Evolutionary conservation across 2,113 vertebrate genomes (phyloP).

Genomic region (Pachycephala philippinensis): DNA sequence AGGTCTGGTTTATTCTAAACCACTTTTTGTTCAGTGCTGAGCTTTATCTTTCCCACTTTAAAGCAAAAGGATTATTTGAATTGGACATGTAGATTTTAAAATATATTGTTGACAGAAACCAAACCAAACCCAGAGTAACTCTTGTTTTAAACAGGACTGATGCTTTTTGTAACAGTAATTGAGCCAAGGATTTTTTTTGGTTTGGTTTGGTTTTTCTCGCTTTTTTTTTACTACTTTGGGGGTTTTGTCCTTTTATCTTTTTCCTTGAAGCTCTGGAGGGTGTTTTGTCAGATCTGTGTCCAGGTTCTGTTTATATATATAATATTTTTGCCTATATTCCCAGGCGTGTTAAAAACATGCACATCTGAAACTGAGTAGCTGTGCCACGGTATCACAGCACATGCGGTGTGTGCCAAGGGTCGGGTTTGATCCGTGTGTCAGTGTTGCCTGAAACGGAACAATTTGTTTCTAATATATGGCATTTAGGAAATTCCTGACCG

Average conservation of each 20-base stretch:
- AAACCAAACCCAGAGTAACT: not conserved
- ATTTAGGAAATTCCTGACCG: not conserved
- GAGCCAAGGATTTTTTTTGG: not conserved
- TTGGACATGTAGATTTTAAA: not conserved
- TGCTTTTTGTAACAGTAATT: not conserved
- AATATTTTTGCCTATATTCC: not conserved
- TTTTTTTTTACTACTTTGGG: not conserved
- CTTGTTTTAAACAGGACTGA: not conserved
- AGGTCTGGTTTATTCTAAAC: not conserved
- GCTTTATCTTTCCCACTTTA: not conserved
- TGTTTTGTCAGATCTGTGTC: not conserved
- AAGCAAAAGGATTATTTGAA: not conserved
- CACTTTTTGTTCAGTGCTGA: not conserved
- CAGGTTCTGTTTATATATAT: not conserved
- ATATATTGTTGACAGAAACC: not conserved
- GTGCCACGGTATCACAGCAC: accelerated
- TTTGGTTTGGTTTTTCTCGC: not conserved
- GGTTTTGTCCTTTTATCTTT: not conserved
- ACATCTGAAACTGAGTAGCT: not conserved
- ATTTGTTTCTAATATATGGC: not conserved
- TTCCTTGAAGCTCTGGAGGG: not conserved
- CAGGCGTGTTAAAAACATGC: not conserved
- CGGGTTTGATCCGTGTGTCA: not conserved
- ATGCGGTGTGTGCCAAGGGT: accelerated
- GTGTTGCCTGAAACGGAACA: not conserved